These are phyloP conservation scores for Tuberolachnus salignus DNA, from an alignment of 2,888 invertebrate genomes.

Conservation along the genomic window DNA sequence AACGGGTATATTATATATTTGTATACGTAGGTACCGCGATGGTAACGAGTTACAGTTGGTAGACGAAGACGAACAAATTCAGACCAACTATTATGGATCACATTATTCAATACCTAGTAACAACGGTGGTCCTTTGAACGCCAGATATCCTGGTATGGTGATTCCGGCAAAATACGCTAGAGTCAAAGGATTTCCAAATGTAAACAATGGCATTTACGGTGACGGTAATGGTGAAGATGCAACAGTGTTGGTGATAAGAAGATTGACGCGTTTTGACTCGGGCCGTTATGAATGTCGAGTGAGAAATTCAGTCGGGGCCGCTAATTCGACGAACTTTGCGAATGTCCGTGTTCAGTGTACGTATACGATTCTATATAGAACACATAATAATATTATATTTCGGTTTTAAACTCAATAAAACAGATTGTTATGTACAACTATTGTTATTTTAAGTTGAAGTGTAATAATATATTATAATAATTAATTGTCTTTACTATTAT, in stretches of 20 bases:
- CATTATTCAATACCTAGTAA: not conserved
- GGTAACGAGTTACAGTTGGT: constrained; percentile 34
- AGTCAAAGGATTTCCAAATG: not conserved
- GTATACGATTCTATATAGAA: constrained; percentile 58
- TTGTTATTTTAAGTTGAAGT: no score
- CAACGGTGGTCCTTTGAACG: not conserved
- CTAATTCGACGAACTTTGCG: constrained; percentile 70
- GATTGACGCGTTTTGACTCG: constrained; percentile 34
- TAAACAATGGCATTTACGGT: not conserved
- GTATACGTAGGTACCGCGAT: constrained; percentile 21
- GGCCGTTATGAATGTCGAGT: constrained; percentile 85
- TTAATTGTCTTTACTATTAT: not conserved
- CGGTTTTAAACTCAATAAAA: not conserved
- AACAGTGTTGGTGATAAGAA: constrained; percentile 16
- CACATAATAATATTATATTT: not conserved
- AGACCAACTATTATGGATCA: not conserved
- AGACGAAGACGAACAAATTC: constrained; percentile 19
- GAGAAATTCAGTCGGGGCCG: constrained; percentile 74
- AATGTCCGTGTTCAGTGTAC: constrained; percentile 47
- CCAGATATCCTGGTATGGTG: not conserved
- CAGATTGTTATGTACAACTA: not conserved
- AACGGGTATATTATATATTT: not conserved
- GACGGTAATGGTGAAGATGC: constrained; percentile 28
- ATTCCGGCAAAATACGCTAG: constrained; percentile 32
- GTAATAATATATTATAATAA: not conserved